Base-by-base conservation (phyloP, 2,113 vertebrate genomes). In the Siniperca knerii region DNA sequence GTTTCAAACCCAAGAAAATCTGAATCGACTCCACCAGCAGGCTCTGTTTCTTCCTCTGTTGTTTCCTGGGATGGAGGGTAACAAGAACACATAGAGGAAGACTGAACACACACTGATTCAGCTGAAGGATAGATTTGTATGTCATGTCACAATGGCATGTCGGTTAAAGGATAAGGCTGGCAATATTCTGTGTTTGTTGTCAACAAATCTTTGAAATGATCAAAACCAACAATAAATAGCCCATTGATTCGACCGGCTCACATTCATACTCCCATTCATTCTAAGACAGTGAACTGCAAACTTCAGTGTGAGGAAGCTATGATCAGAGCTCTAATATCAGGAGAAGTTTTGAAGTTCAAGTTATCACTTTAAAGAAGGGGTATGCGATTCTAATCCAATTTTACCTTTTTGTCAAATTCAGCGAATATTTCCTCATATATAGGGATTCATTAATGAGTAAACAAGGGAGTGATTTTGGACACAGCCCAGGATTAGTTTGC, bases 1-100 rank as follows among this genome's bases (percentile, higher is more conserved):
- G 9, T 6, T 66, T 67, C 58, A 79, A 4, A 6, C 42, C 15
- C 13, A 23, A 13, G 77, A 72, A 65, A 66, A 66, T 62, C 50
- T 12, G 12, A 75, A 29, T 0, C 23, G 4, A 50, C 23, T 44
- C 60, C 75, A 67, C 11, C 75, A 75, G 23, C 72, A 61, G 58
- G 50, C 62, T 20, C 25, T 82, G 40, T 1, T 71, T 61, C 75
- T 88, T 21, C 83, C 89, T 50, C 42, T 70, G 64, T 67, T 88
- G 69, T 21, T 78, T 72, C 87, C 83, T 42, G 66, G 29, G 7
- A 68, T 23, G 7, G 25, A 85, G 0, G 85, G 91, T 92, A 75
- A 84, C 7, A 55, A 70, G 8, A 15, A 46, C 37, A 16, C 54
- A 29, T 15, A n/a, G 7, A 61, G 29, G 15, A 46, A 60, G 23